Conservation (phyloP, 1,140 invertebrate genomes). For the Bombyx mandarina region DNA sequence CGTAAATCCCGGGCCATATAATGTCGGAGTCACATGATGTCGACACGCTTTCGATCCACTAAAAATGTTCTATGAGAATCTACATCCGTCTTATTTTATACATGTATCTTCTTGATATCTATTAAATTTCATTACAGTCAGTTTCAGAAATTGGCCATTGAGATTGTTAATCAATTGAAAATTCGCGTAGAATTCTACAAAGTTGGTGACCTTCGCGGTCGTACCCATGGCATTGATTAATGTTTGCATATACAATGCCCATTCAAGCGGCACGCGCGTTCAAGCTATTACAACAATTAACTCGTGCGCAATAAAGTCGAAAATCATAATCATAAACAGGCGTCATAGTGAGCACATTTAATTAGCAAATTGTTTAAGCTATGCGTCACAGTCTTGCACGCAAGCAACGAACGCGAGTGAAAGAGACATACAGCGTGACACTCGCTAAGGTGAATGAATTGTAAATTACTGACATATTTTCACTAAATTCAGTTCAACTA, state of each 20-base stretch:
- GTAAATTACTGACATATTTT: constrained; percentile 18
- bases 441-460: constrained; percentile 46
- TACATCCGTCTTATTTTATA: too few species aligned
- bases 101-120: too few species aligned
- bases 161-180: constrained; percentile 9
- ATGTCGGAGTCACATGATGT: constrained; percentile 20
- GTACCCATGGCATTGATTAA: constrained; percentile 60
- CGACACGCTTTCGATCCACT: constrained; percentile 17
- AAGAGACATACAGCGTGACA: constrained; percentile 25
- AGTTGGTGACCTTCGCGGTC: constrained; percentile 46
- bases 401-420: constrained; percentile 19
- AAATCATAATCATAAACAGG: constrained; percentile 14
- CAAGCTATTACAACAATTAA: constrained; percentile 25
- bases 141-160: constrained; percentile 12
- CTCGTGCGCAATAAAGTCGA: constrained; percentile 25
- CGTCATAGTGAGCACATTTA: constrained; percentile 43
- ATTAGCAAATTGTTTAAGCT: constrained; percentile 52
- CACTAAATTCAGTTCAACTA: constrained; percentile 9
- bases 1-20: constrained; percentile 8
- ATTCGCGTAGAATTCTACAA: constrained; percentile 30
- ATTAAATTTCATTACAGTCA: constrained; percentile 8
- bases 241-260: constrained; percentile 59
- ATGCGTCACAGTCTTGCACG: constrained; percentile 39
- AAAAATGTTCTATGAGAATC: constrained; percentile 6
- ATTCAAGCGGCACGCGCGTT: constrained; percentile 26